A percentile compares a stretch with the other conserved stretches of the same genome.
Evolutionary conservation across 2,113 vertebrate genomes (phyloP).

Genomic region (Solea senegalensis): DNA sequence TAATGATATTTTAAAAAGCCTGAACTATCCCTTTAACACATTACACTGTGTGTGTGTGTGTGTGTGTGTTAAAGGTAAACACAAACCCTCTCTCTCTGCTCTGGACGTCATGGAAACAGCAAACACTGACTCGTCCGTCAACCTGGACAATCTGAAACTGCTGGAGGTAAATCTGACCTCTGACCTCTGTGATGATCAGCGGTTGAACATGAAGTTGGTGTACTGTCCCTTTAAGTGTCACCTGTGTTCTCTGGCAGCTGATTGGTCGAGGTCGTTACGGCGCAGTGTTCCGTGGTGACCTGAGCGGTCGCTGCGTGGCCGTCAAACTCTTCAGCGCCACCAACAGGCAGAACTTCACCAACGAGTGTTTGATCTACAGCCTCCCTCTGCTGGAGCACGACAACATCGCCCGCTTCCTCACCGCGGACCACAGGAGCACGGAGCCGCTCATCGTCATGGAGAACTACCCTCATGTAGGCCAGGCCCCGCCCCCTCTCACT

Average conservation of each 20-base stretch:
- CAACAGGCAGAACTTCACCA: conserved; percentile 90
- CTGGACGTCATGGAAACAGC: conserved; percentile 92
- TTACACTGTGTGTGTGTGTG: conserved; percentile 13
- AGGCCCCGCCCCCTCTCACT: too few relatives aligned
- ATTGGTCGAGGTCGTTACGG: conserved; percentile 94
- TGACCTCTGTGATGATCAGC: neutral
- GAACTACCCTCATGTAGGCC: conserved; percentile 91
- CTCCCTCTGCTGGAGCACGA: conserved; percentile 89
- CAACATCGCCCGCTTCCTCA: conserved; percentile 90
- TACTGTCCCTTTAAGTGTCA: too few relatives aligned
- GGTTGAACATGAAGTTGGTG: too few relatives aligned
- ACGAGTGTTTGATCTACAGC: conserved; percentile 91
- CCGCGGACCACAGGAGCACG: conserved; percentile 86
- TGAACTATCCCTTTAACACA: too few relatives aligned
- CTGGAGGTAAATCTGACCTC: conserved; percentile 83
- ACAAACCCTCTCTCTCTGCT: conserved; percentile 87
- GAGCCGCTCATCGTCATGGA: conserved; percentile 96
- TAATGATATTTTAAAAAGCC: too few relatives aligned
- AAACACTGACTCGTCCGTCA: conserved; percentile 84
- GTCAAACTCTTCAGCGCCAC: conserved; percentile 93
- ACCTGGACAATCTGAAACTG: conserved; percentile 91
- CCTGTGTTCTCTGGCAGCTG: conserved; percentile 75
- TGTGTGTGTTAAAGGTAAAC: conserved; percentile 81
- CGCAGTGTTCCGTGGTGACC: conserved; percentile 89
- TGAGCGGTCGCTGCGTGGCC: conserved; percentile 90